phyloP scores from a whole-genome alignment of 2,797 vertebrate species.

The Semaprochilodus insignis region DNA sequence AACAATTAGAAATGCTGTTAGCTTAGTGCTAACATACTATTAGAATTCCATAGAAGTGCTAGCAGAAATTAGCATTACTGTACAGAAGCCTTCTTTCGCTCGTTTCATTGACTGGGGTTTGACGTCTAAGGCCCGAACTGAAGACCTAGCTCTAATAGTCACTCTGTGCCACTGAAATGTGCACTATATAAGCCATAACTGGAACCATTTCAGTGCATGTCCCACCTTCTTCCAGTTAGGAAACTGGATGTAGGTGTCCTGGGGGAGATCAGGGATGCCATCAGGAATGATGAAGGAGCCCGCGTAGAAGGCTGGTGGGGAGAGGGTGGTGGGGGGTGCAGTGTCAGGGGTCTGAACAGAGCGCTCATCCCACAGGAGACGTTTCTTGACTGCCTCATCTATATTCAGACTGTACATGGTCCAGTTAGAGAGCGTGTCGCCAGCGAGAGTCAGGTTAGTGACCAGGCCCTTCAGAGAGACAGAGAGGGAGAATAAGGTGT shows the following conservation, averaged over 20 bases:
- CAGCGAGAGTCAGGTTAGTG: conserved; percentile 87
- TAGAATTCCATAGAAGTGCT: too few species aligned
- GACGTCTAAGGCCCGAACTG: too few species aligned
- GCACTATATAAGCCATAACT: background rate
- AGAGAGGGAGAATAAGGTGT: too few species aligned
- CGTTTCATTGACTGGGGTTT: too few species aligned
- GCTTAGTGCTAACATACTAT: too few species aligned
- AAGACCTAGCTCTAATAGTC: too few species aligned
- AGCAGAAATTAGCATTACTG: too few species aligned
- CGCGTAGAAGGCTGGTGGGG: conserved; percentile 84
- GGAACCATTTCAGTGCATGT: background rate
- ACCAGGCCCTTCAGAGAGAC: conserved; percentile 83
- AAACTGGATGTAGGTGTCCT: conserved; percentile 92
- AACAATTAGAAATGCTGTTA: background rate
- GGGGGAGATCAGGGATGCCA: conserved; percentile 90
- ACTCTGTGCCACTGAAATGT: too few species aligned
- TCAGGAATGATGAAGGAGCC: conserved; percentile 87
- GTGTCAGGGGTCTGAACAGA: too few species aligned
- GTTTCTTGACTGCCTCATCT: conserved; percentile 79
- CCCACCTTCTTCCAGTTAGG: conserved; percentile 92
- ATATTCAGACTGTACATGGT: conserved; percentile 88
- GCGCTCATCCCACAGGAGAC: conserved; percentile 58
- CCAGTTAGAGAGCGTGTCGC: conserved; percentile 81
- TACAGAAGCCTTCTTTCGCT: too few species aligned
- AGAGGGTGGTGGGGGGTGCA: conserved; percentile 58